phyloP scores from a whole-genome alignment of 1,140 invertebrate species.

The Galleria mellonella region DNA sequence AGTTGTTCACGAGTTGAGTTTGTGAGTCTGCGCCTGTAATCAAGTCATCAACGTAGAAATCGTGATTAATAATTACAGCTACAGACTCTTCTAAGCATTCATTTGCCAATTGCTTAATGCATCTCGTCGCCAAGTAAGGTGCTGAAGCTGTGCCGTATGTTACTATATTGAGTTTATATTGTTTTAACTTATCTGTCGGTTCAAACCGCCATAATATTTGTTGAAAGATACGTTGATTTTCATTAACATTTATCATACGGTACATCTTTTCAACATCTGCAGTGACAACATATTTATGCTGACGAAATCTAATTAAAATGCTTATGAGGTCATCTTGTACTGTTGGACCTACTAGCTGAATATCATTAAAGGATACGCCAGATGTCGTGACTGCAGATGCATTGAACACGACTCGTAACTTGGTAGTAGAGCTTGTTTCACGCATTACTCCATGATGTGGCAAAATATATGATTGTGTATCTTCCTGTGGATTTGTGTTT shows the following conservation, averaged over 20 bases:
- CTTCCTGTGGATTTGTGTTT: background rate
- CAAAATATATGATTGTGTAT: no score
- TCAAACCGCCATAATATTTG: background rate
- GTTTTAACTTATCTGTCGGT: background rate
- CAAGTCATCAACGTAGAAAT: background rate
- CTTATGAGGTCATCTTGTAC: no score
- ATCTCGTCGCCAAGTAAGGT: background rate
- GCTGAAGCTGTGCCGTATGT: background rate
- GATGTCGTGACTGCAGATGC: no score
- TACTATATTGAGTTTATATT: background rate
- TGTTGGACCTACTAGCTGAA: no score
- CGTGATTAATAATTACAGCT: background rate
- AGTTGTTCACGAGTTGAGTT: background rate
- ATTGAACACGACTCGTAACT: no score
- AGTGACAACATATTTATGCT: conserved; percentile 27
- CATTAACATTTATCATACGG: background rate
- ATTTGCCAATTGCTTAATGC: background rate
- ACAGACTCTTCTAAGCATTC: background rate
- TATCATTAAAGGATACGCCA: no score
- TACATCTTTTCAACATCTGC: conserved; percentile 26
- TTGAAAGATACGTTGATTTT: background rate
- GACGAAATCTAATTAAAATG: no score
- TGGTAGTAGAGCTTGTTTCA: no score
- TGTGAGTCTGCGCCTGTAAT: background rate
- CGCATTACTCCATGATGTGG: no score